Conservation (phyloP, 2,888 invertebrate species). For the Quadroppia sp. region DNA sequence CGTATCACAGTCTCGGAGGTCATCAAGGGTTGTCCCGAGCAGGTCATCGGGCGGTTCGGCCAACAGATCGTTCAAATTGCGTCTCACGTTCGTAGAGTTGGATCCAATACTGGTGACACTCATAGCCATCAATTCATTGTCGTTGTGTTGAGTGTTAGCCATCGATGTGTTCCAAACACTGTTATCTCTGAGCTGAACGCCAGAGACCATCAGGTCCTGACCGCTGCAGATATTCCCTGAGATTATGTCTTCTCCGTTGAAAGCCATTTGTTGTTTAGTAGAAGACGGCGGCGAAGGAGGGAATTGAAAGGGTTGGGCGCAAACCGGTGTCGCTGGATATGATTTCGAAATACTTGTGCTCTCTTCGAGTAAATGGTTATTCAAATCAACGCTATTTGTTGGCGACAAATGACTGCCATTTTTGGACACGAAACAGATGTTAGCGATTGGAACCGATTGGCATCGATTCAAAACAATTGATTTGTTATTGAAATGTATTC, state of each 20-base stretch:
- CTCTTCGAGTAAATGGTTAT: background rate
- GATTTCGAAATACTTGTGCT: slow-evolving; percentile 44
- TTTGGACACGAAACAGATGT: slow-evolving; percentile 48
- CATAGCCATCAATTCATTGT: slow-evolving; percentile 26
- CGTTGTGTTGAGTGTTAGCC: slow-evolving; percentile 21
- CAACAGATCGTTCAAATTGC: slow-evolving; percentile 45
- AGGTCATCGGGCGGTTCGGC: slow-evolving; percentile 46
- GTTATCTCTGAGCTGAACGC: slow-evolving; percentile 36
- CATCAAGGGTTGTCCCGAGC: slow-evolving; percentile 47
- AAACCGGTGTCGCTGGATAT: slow-evolving; percentile 46
- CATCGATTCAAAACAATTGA: slow-evolving; percentile 58
- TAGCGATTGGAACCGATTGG: slow-evolving; percentile 69
- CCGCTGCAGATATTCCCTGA: slow-evolving; percentile 40
- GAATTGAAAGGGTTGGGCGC: slow-evolving; percentile 46
- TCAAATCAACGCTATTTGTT: slow-evolving; percentile 7
- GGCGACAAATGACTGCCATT: background rate
- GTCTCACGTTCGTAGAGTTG: slow-evolving; percentile 39
- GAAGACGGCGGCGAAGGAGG: slow-evolving; percentile 43
- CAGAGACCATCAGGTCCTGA: slow-evolving; percentile 44
- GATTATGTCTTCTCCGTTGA: slow-evolving; percentile 29
- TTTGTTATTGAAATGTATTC: background rate
- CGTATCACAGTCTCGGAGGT: slow-evolving; percentile 49
- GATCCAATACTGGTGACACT: slow-evolving; percentile 7
- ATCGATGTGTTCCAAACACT: slow-evolving; percentile 15
- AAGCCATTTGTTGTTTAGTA: slow-evolving; percentile 26